Evolutionary conservation across 2,113 vertebrate species (phyloP).

Genomic region (Hippocampus abdominalis): DNA sequence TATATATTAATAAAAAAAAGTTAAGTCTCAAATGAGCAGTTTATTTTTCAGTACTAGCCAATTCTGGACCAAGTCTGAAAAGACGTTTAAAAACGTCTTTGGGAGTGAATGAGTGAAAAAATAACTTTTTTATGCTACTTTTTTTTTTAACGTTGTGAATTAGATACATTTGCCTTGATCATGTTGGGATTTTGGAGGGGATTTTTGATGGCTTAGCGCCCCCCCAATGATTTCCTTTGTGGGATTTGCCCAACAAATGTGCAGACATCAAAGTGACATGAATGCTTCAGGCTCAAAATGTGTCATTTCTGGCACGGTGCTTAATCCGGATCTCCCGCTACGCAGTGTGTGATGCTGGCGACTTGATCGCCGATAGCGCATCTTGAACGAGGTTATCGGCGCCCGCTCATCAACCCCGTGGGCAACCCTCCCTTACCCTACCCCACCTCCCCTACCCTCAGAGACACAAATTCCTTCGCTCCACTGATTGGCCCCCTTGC

Average conservation of each 20-base stretch:
- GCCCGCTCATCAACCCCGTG: not conserved
- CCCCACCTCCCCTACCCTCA: not conserved
- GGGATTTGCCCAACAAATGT: not conserved
- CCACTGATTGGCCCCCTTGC: conserved; percentile 55
- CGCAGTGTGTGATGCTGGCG: conserved; percentile 8
- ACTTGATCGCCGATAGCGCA: conserved; percentile 5
- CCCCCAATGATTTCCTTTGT: not conserved
- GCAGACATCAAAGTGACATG: not conserved
- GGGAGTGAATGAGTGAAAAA: no score
- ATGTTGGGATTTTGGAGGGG: not conserved
- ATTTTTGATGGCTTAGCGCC: not conserved
- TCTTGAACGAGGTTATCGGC: not conserved
- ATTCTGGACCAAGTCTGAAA: no score
- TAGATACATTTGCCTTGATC: not conserved
- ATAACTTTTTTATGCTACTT: not conserved
- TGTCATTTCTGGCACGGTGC: not conserved
- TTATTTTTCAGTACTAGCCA: no score
- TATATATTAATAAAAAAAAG: no score
- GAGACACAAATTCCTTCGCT: conserved; percentile 19
- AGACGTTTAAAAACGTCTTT: no score
- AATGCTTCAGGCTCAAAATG: not conserved
- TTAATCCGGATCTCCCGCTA: conserved; percentile 18
- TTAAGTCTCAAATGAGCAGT: no score
- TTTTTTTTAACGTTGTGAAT: not conserved
- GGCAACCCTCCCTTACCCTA: not conserved